These are phyloP conservation scores for Daubentonia madagascariensis DNA, from an alignment of 2,113 vertebrate species.

Conservation along the genomic window DNA sequence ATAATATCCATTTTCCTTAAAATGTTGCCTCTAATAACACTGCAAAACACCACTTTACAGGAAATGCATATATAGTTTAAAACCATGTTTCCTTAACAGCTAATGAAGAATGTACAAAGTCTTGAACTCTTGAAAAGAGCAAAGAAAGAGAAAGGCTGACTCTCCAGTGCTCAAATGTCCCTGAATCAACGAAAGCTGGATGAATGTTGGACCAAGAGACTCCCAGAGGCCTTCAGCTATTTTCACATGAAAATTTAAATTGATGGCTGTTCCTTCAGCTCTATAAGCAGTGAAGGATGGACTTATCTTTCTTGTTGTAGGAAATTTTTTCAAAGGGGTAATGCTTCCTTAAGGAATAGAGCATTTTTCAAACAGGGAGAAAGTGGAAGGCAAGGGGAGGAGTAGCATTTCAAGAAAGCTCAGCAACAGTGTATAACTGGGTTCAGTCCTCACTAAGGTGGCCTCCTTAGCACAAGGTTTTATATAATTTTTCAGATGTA, in stretches of 20 bases:
- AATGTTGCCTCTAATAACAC: neutral
- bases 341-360: neutral
- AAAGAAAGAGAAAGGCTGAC: neutral
- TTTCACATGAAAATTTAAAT: conserved; percentile 50
- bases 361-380: neutral
- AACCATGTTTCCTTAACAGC: neutral
- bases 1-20: neutral
- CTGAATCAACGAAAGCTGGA: neutral
- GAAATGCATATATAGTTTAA: neutral
- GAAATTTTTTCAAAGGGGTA: neutral
- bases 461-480: neutral
- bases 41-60: neutral
- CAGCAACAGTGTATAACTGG: neutral
- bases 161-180: neutral
- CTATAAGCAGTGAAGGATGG: neutral
- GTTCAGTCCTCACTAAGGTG: neutral
- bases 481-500: neutral
- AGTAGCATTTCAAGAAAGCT: neutral
- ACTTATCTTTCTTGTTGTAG: neutral
- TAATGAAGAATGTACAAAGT: neutral
- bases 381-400: neutral
- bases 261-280: conserved; percentile 42
- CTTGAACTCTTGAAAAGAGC: neutral
- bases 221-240: neutral
- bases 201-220: neutral